Evolutionary conservation across 2,113 vertebrate genomes (phyloP).

Genomic region (Emydura subglobosa): DNA sequence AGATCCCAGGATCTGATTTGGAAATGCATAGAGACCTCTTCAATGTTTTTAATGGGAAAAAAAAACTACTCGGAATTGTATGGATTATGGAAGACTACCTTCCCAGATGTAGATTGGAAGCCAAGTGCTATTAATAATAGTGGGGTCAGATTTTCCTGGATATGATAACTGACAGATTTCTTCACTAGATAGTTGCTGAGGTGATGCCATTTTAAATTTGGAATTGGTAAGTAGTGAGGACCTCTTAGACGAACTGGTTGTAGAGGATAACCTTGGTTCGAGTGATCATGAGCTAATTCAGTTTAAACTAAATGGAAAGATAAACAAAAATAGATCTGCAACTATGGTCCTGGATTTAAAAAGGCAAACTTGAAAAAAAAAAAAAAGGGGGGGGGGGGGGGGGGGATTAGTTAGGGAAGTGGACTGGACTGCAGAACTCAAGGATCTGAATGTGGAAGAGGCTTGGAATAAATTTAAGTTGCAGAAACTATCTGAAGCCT

Average conservation of each 20-base stretch:
- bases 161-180: too few species aligned
- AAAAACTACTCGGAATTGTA: background rate
- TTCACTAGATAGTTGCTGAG: background rate
- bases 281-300: too few species aligned
- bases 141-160: too few species aligned
- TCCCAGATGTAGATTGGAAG: background rate
- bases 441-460: too few species aligned
- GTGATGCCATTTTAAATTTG: background rate
- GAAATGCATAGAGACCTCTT: background rate
- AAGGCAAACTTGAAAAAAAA: background rate
- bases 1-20: background rate
- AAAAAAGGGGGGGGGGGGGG: too few species aligned
- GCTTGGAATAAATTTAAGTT: too few species aligned
- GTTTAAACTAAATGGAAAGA: too few species aligned
- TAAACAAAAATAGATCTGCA: background rate
- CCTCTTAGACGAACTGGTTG: background rate
- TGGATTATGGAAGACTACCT: background rate
- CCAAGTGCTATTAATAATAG: too few species aligned
- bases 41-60: background rate
- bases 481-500: too few species aligned
- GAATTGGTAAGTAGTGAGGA: background rate
- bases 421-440: too few species aligned
- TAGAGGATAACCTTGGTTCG: background rate
- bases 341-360: background rate
- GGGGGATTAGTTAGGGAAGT: too few species aligned